Base-by-base conservation (phyloP, 2,113 vertebrate genomes). In the Sinosuthora webbiana region DNA sequence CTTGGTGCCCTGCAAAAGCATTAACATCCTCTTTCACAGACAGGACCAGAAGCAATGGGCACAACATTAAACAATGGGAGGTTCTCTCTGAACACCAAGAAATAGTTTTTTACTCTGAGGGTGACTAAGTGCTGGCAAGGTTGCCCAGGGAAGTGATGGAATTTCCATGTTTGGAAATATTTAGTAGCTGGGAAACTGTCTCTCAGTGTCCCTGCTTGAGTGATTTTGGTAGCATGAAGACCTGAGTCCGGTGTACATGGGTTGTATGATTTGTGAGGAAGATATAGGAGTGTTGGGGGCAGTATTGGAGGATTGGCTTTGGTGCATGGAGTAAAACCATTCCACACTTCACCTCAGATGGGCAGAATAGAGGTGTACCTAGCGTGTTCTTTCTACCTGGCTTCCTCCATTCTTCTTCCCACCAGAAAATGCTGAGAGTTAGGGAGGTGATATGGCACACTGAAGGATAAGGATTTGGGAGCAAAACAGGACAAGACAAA, bases 181-280 rank as follows among this genome's bases (percentile, higher is more conserved):
- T 73, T 41, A 15, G 42, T 45, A 17, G 42, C 39, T 57, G 41
- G 19, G 22, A 44, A 73, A 17, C 47, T 30, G 23, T 28, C 14
- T 55, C 6, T 84, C 18, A 19, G 20, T 39, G 44, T 53, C 39
- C 8, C n/a, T 78, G 35, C 28, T 49, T 55, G 28, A 70, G 13
- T 35, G 39, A 35, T 55, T 93, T 81, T 60, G 50, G 9, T 24
- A n/a, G 60, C 1, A 2, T 27, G 35, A 17, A 74, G n/a, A 24
- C 35, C 65, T n/a, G 22, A 37, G 30, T 19, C 22, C 1, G 0
- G 1, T 28, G 8, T 47, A 4, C 1, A 1, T 25, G 18, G 11
- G 11, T 74, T 64, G 24, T 49, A 4, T 52, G 39, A 39, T 6
- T 1, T 13, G 6, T 6, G 10, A 12, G 31, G 59, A 25, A 37